These are phyloP conservation scores for Leptocoma aspasia DNA, from an alignment of 2,113 vertebrate species.

Conservation along the genomic window DNA sequence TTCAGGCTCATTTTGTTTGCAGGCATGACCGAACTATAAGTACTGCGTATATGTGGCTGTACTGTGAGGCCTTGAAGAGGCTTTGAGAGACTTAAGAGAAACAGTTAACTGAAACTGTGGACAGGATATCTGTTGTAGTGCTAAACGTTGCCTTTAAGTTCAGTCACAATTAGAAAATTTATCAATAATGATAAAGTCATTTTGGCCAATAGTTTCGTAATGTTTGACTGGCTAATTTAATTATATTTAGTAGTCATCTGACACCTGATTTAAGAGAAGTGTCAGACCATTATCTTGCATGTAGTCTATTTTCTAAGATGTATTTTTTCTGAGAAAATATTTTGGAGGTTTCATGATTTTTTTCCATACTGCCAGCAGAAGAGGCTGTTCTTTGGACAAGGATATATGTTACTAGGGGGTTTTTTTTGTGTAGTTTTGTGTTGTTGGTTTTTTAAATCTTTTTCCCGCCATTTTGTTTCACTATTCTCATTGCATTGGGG, in stretches of 20 bases:
- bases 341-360: background rate
- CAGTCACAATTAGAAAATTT: background rate
- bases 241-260: background rate
- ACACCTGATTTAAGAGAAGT: background rate
- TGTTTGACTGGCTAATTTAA: background rate
- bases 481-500: background rate
- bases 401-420: background rate
- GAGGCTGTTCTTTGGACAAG: background rate
- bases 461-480: background rate
- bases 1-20: background rate
- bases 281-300: background rate
- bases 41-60: background rate
- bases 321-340: background rate
- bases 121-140: background rate
- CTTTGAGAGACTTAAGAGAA: background rate
- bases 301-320: background rate
- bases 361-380: background rate
- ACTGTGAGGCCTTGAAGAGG: background rate
- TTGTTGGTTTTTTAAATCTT: background rate
- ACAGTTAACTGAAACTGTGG: background rate
- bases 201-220: background rate
- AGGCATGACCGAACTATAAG: background rate
- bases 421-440: background rate
- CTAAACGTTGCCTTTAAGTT: background rate
- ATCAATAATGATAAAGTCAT: background rate